phyloP scores from a whole-genome alignment of 2,888 invertebrate genomes.

The Aleiodes leptofemur region DNA sequence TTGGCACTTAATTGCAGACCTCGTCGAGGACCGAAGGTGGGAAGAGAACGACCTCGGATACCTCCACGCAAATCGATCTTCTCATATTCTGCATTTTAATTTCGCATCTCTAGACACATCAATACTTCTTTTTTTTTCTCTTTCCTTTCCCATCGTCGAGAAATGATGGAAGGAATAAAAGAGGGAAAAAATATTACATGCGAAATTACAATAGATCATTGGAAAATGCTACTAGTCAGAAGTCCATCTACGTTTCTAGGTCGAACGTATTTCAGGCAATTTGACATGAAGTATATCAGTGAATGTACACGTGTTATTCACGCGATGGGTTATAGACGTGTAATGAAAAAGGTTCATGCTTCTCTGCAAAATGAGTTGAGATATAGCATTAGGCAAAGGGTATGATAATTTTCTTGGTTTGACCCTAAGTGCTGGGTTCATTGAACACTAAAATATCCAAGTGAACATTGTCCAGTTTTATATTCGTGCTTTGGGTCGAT shows the following conservation, averaged over 20 bases:
- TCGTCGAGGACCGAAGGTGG: slow-evolving; percentile 40
- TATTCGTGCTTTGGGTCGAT: slow-evolving; percentile 24
- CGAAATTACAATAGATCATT: background rate
- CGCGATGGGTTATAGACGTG: too few species aligned
- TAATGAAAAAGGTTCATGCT: too few species aligned
- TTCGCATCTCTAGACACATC: slow-evolving; percentile 25
- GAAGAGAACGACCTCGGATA: slow-evolving; percentile 40
- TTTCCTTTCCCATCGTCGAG: background rate
- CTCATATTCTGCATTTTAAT: slow-evolving; percentile 30
- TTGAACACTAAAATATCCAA: slow-evolving; percentile 1
- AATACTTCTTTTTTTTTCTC: slow-evolving; percentile 15
- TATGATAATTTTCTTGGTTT: background rate
- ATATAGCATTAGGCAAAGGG: too few species aligned
- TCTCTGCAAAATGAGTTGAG: too few species aligned
- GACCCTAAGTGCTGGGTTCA: background rate
- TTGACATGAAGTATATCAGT: slow-evolving; percentile 3
- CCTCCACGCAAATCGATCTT: slow-evolving; percentile 58
- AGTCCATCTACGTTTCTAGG: slow-evolving; percentile 25
- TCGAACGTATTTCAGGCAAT: slow-evolving; percentile 18
- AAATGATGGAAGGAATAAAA: slow-evolving; percentile 10
- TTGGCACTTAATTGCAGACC: slow-evolving; percentile 56
- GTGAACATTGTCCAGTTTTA: slow-evolving; percentile 12
- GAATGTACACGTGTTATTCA: background rate
- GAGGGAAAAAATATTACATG: background rate
- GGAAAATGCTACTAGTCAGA: slow-evolving; percentile 4